phyloP scores from a whole-genome alignment of 2,113 vertebrate species.

The Atrichornis clamosus region DNA sequence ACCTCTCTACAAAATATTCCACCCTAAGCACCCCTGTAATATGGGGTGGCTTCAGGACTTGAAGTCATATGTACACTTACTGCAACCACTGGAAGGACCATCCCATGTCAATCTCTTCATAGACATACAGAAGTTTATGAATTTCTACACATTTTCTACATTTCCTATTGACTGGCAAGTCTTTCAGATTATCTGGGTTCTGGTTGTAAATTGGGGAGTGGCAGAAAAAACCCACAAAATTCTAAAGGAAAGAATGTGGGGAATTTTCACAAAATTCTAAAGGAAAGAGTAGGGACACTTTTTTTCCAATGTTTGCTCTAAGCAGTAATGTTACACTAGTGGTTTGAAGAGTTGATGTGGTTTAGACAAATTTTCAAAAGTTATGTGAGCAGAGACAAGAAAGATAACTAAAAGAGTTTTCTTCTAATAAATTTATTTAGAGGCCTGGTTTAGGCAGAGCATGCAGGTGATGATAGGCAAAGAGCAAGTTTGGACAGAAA shows the following conservation, averaged over 20 bases:
- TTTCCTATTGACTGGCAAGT: neutral
- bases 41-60: neutral
- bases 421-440: neutral
- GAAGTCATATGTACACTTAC: neutral
- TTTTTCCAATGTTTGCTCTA: neutral
- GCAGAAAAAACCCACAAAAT: neutral
- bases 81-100: neutral
- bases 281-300: neutral
- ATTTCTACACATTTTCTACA: neutral
- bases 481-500: neutral
- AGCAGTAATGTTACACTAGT: neutral
- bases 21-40: neutral
- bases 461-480: neutral
- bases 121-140: neutral
- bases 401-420: neutral
- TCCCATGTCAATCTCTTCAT: neutral
- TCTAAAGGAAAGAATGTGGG: neutral
- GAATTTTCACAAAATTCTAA: neutral
- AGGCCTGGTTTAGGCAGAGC: neutral
- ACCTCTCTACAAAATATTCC: neutral
- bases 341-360: neutral
- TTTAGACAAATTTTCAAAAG: neutral
- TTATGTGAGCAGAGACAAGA: neutral
- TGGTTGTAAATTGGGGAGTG: neutral
- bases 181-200: neutral